Percentiles rank a stretch among this genome's conserved stretches.
phyloP scores from a whole-genome alignment of 1,140 invertebrate species.

The Drosophila takahashii region DNA sequence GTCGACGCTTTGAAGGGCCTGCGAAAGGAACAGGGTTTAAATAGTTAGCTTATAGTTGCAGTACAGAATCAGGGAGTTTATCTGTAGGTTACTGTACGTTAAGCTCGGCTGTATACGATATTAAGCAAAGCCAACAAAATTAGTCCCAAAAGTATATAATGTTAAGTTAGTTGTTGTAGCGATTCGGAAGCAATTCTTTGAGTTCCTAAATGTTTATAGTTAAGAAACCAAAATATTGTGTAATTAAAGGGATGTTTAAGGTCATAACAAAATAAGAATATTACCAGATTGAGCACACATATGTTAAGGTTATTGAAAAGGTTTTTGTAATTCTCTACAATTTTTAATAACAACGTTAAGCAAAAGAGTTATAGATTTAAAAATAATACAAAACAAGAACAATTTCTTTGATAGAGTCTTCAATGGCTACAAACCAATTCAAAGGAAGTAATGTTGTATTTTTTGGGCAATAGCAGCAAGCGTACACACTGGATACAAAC shows the following conservation, averaged over 20 bases:
- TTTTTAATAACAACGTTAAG: neutral
- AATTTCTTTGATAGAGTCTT: too few relatives aligned
- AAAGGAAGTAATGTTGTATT: too few relatives aligned
- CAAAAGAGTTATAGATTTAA: neutral
- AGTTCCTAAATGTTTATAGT: neutral
- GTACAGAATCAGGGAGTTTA: neutral
- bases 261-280: too few relatives aligned
- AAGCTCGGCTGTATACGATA: constrained; percentile 36
- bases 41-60: neutral
- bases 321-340: neutral
- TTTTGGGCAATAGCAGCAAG: neutral
- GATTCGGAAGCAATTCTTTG: too few relatives aligned
- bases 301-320: too few relatives aligned
- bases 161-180: neutral
- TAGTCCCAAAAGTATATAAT: constrained; percentile 6
- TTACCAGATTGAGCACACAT: neutral
- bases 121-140: constrained; percentile 7
- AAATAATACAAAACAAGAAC: too few relatives aligned
- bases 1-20: constrained; percentile 92
- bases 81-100: constrained; percentile 11
- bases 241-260: too few relatives aligned
- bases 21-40: constrained; percentile 15
- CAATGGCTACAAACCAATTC: too few relatives aligned
- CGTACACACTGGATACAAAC: neutral
- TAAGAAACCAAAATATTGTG: too few relatives aligned